Percentiles rank a stretch among this genome's conserved stretches.
Evolutionary conservation across 1,140 invertebrate genomes (phyloP).

Genomic region (Wasmannia auropunctata): DNA sequence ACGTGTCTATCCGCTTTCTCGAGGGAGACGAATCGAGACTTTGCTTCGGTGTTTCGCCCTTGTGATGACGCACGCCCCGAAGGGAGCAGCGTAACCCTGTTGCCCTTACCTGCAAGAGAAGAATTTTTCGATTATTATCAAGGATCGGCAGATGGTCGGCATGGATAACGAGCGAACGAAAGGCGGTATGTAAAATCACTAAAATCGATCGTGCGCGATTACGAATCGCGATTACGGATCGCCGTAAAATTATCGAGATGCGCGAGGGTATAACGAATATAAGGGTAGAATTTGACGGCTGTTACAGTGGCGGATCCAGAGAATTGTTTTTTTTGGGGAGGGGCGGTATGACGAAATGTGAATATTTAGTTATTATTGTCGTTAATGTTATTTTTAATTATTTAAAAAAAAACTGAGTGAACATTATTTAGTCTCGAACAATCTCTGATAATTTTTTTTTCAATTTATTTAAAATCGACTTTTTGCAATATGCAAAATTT

Average conservation of each 20-base stretch:
- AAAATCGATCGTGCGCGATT: slow-evolving; percentile 1
- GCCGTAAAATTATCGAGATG: background rate
- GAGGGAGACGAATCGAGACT: slow-evolving; percentile 50
- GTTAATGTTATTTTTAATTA: too few species aligned
- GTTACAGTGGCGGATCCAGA: too few species aligned
- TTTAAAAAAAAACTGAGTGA: too few species aligned
- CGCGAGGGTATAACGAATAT: too few species aligned
- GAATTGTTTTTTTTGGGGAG: too few species aligned
- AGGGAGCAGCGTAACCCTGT: background rate
- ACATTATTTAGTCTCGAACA: too few species aligned
- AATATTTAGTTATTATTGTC: too few species aligned
- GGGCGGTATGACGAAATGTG: too few species aligned
- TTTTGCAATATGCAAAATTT: too few species aligned
- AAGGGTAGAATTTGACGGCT: slow-evolving; percentile 30
- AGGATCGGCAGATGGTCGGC: background rate
- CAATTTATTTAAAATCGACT: too few species aligned
- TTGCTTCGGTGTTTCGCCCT: slow-evolving; percentile 60
- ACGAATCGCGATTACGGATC: background rate
- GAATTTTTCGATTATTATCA: background rate
- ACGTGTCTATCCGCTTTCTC: slow-evolving; percentile 10
- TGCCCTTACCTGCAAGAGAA: slow-evolving; percentile 69
- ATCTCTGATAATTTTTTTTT: too few species aligned
- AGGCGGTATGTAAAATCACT: background rate
- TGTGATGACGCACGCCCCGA: background rate
- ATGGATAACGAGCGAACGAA: background rate